Percentiles rank a stretch among this genome's conserved stretches.
These are phyloP conservation scores for Chydorus sphaericus DNA, from an alignment of 2,888 invertebrate genomes.

Conservation along the genomic window DNA sequence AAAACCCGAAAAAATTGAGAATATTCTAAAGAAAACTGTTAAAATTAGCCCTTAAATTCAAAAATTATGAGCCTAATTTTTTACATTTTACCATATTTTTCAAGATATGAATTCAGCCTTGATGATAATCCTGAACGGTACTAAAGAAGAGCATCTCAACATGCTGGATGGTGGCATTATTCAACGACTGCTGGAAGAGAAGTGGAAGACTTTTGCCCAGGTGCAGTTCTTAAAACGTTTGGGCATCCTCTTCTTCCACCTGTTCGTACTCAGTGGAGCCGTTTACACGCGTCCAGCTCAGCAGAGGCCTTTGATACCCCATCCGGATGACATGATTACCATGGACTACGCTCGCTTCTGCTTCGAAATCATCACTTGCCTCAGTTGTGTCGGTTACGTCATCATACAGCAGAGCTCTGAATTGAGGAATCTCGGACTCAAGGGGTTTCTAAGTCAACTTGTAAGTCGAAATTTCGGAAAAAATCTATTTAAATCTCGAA, in stretches of 20 bases:
- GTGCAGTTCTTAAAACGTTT: conserved; percentile 86
- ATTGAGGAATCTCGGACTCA: conserved; percentile 80
- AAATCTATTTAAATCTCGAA: no score
- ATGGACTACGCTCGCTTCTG: conserved; percentile 43
- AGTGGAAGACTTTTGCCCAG: conserved; percentile 97
- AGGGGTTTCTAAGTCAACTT: conserved; percentile 80
- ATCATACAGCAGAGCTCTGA: conserved; percentile 87
- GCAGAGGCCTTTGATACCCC: conserved; percentile 38
- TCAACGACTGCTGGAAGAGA: conserved; percentile 88
- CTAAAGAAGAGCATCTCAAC: conserved; percentile 92
- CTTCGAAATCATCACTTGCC: conserved; percentile 69
- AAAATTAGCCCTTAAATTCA: no score
- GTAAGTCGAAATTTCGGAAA: conserved; percentile 37
- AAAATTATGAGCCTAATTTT: no score
- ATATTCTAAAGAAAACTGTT: no score
- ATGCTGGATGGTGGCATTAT: conserved; percentile 98
- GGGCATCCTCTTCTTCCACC: conserved; percentile 69
- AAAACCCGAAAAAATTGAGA: no score
- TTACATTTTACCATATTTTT: conserved; percentile 18
- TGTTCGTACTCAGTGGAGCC: conserved; percentile 72
- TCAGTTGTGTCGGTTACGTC: conserved; percentile 74
- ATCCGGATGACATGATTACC: conserved; percentile 21
- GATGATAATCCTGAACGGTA: conserved; percentile 92
- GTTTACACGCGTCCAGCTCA: conserved; percentile 76
- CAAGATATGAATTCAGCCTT: conserved; percentile 96